Evolutionary conservation across 2,113 vertebrate genomes (phyloP), one percentile per base, ranked within the genome.

Genomic region (Xiphias gladius): DNA sequence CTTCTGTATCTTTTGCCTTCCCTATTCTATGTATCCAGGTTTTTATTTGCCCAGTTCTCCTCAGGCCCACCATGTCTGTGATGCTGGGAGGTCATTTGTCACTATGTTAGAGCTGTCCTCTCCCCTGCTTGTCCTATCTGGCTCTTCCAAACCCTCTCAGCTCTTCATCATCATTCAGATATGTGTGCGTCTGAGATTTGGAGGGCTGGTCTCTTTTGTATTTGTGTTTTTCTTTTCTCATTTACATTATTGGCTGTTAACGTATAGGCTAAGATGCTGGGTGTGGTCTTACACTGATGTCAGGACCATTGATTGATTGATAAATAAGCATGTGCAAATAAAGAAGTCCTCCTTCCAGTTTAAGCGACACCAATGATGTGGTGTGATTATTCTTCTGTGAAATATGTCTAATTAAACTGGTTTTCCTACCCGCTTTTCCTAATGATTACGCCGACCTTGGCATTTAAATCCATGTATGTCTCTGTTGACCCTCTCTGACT

Each of bases 51-150:
- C 32, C 16, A 2, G 10, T 69, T 20, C 66, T 76, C 69, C 76
- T 79, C 74, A 61, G 62, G 67, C 76, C 73, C 77, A 62, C 80
- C 77, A 30, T 57, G 78, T 79, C 68, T 8, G 73, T 19, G n/a
- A 74, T 76, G 80, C 57, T 63, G 67, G 63, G 64, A 68, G 86
- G 89, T 86, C 80, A 85, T 90, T 92, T 91, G 88, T 93, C 87
- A 92, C 85, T 16, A 73, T 87, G 85, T 89, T 66, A 68, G 43
- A 85, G 78, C 85, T 88, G 85, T 85, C 85, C 79, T 79, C 59
- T 83, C 64, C 43, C 62, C 48, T 19, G 28, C 57, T 82, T 71
- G 62, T 80, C 82, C 69, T 83, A 54, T 89, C 46, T 37, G 55
- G 63, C 78, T 86, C 76, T 28, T 85, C 50, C 81, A 84, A 87